These are phyloP conservation scores for Vanessa tameamea DNA, from an alignment of 1,140 invertebrate species.

Conservation along the genomic window DNA sequence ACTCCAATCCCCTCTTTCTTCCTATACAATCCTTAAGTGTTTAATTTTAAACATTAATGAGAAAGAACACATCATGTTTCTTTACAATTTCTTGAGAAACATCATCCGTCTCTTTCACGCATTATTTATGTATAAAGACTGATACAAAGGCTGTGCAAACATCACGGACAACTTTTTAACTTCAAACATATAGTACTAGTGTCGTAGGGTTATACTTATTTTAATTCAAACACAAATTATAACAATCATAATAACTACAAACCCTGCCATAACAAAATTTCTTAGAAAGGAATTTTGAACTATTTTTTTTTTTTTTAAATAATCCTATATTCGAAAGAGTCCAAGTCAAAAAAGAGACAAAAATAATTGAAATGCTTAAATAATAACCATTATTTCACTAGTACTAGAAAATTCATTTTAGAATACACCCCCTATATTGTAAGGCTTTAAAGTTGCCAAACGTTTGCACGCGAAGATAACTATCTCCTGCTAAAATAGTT, in stretches of 20 bases:
- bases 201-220: not conserved
- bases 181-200: not conserved
- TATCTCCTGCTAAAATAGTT: slow-evolving; percentile 47
- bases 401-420: too few species aligned
- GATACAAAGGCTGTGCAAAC: not conserved
- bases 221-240: too few species aligned
- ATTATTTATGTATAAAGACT: not conserved
- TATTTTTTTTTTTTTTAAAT: too few species aligned
- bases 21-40: too few species aligned
- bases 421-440: not conserved
- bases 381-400: too few species aligned
- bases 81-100: slow-evolving; percentile 10
- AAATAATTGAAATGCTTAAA: too few species aligned
- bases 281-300: too few species aligned
- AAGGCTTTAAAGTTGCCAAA: slow-evolving; percentile 20
- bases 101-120: not conserved
- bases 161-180: not conserved
- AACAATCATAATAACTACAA: too few species aligned
- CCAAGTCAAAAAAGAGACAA: too few species aligned
- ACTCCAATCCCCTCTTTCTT: too few species aligned
- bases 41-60: not conserved
- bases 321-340: too few species aligned
- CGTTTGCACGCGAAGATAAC: slow-evolving; percentile 36
- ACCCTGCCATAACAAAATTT: too few species aligned
- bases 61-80: not conserved